Evolutionary conservation across 2,113 vertebrate genomes (phyloP).

Genomic region (Heterocephalus glaber): DNA sequence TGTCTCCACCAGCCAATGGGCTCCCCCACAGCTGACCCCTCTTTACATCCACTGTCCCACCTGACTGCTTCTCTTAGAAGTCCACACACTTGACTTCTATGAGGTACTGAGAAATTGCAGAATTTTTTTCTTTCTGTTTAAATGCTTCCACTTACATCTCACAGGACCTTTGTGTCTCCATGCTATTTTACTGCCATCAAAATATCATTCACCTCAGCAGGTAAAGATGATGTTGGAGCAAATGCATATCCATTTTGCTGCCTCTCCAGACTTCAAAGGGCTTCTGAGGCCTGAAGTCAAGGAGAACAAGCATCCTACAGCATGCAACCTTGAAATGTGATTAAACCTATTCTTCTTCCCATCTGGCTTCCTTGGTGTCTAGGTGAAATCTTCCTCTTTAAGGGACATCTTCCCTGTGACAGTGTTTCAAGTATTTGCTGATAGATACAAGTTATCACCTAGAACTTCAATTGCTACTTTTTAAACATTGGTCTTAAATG

Average conservation of each 20-base stretch:
- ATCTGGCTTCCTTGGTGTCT: neutral
- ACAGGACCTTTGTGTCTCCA: neutral
- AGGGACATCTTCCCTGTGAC: neutral
- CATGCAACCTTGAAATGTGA: too few relatives aligned
- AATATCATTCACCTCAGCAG: neutral
- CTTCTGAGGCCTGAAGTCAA: neutral
- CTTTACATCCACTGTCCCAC: too few relatives aligned
- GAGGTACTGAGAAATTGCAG: rapidly evolving
- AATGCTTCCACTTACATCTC: neutral
- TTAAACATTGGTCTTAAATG: neutral
- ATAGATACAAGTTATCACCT: neutral
- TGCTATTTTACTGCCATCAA: too few relatives aligned
- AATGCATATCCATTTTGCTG: neutral
- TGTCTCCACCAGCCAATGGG: too few relatives aligned
- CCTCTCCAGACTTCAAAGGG: too few relatives aligned
- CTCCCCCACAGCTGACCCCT: neutral
- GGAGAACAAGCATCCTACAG: neutral
- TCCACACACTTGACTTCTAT: neutral
- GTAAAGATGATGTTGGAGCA: neutral
- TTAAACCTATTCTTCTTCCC: rapidly evolving
- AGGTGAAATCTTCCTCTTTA: neutral
- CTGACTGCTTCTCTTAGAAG: neutral
- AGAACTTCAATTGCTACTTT: neutral
- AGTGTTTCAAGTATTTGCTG: neutral
- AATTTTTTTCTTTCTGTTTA: too few relatives aligned